phyloP scores from a whole-genome alignment of 2,797 vertebrate species.

The Crocidura indochinensis region DNA sequence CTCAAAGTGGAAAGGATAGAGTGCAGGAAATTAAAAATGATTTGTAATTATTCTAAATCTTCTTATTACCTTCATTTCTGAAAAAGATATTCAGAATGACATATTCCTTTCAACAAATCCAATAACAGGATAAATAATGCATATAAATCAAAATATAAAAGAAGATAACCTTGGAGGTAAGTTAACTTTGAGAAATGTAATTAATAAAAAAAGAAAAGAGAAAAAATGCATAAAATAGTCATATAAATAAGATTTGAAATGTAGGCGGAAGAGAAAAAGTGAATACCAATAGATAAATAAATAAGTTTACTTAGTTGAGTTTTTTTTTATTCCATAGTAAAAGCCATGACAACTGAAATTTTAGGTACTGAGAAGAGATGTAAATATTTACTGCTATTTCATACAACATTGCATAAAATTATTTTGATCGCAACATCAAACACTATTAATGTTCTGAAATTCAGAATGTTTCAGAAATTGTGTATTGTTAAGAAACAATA shows the following conservation, averaged over 20 bases:
- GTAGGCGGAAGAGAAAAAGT: not conserved
- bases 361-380: not conserved
- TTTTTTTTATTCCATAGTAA: not conserved
- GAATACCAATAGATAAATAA: not conserved
- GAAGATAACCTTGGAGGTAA: not conserved
- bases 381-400: not conserved
- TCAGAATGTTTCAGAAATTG: not conserved
- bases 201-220: not conserved
- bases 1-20: not conserved
- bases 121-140: not conserved
- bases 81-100: constrained; percentile 2
- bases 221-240: not conserved
- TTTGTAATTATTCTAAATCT: constrained; percentile 51
- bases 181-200: not conserved
- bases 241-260: constrained; percentile 15
- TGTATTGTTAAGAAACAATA: not conserved
- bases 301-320: not conserved
- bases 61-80: not conserved
- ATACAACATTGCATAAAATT: not conserved
- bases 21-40: not conserved
- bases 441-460: not conserved
- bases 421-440: not conserved
- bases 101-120: constrained; percentile 3
- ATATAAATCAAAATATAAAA: not conserved
- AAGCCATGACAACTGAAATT: not conserved